Evolutionary conservation across 2,113 vertebrate species (phyloP), one percentile per base, ranked within the genome.

Genomic region (Brevimyrus niger): DNA sequence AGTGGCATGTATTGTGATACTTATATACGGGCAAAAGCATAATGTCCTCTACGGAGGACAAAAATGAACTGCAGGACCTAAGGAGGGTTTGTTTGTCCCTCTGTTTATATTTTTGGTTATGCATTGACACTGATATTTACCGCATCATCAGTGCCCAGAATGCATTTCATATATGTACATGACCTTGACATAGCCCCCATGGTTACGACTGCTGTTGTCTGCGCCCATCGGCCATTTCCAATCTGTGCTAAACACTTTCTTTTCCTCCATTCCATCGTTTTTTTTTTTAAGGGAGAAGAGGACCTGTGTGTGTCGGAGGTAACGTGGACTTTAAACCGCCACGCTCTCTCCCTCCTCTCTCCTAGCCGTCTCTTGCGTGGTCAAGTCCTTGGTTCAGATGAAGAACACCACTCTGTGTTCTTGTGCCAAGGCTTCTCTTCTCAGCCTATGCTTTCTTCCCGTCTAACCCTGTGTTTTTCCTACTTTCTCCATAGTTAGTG

Each of bases 261-360:
- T 91, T 89, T 92, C 91, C 91, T 90, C 91, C 47, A 46, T 92
- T 76, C 92, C 91, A 93, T 87, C 91, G 51, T 93, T 94, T 91
- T 91, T 90, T 89, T 90, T 89, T 88, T 91, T 61, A 92, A 96
- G 96, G 94, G 92, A 91, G 94, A 96, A 95, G 94, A 96, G 90
- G 94, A 96, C 90, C 94, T 96, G 93, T 92, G 47, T 27, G 35
- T 93, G 89, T 96, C 96, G 87, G 95, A 96, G 95, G 96, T 96
- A 96, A 95, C 94, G 47, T 82, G 47, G 50, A 93, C 88, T 95
- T 95, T 88, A 94, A 95, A 95, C 95, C 51, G 55, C 55, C 23
- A 51, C 0, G 17, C 53, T 21, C 7, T 13, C 38, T 47, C 61
- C 69, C 7, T 80, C 21, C 61, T 47, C 73, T 89, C 89, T 35